Percentiles rank a stretch among this genome's conserved stretches.
Evolutionary conservation across 2,888 invertebrate genomes (phyloP).

Genomic region (Microplitis deprimator): DNA sequence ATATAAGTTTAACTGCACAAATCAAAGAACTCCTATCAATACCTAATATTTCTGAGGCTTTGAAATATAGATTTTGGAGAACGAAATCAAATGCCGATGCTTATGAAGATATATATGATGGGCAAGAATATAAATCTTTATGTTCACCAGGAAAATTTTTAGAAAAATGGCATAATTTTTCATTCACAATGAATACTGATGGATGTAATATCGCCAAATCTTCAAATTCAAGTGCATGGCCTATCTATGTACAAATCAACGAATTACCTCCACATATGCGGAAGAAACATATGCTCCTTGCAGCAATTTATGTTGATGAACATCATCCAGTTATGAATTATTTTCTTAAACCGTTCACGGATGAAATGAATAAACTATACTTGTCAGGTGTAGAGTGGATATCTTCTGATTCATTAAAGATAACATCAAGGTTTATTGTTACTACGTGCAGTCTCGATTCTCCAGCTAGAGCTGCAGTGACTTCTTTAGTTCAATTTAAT

Average conservation of each 20-base stretch:
- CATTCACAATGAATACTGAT: slow-evolving; percentile 43
- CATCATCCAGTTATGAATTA: slow-evolving; percentile 32
- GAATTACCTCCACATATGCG: slow-evolving; percentile 47
- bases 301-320: slow-evolving; percentile 35
- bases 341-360: slow-evolving; percentile 23
- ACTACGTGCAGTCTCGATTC: slow-evolving; percentile 35
- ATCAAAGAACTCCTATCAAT: slow-evolving; percentile 8
- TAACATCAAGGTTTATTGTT: slow-evolving; percentile 20
- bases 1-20: slow-evolving; percentile 13
- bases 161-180: slow-evolving; percentile 37
- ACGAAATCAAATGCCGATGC: slow-evolving; percentile 4
- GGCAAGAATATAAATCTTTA: slow-evolving; percentile 33
- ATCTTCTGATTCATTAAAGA: not conserved
- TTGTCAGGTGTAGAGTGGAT: slow-evolving; percentile 34
- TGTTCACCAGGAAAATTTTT: slow-evolving; percentile 25
- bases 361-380: slow-evolving; percentile 26
- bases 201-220: slow-evolving; percentile 36
- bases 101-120: slow-evolving; percentile 41
- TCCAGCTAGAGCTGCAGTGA: slow-evolving; percentile 33
- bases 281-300: slow-evolving; percentile 42
- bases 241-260: slow-evolving; percentile 46
- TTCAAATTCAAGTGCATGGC: slow-evolving; percentile 39
- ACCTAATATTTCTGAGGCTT: slow-evolving; percentile 14
- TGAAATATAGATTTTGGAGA: slow-evolving; percentile 25
- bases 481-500: slow-evolving; percentile 42